Evolutionary conservation across 2,797 vertebrate genomes (phyloP).

Genomic region (Chrysocyon brachyurus): DNA sequence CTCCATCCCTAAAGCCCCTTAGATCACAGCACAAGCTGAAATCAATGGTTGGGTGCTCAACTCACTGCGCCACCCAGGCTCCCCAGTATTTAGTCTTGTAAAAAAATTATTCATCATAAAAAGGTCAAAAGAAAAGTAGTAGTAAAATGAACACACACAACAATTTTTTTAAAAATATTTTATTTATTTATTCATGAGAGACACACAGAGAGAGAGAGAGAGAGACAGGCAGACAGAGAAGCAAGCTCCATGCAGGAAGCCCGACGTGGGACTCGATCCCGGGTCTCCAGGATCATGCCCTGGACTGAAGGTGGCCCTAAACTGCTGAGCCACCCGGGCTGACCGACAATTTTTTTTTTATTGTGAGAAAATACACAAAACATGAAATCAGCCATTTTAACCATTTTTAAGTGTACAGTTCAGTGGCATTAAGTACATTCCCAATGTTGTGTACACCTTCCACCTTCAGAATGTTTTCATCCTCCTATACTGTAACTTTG

Average conservation of each 20-base stretch:
- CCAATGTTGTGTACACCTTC: background rate
- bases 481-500: too few relatives aligned
- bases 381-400: background rate
- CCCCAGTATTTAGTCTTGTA: background rate
- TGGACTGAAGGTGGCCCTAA: too few relatives aligned
- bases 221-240: too few relatives aligned
- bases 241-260: too few relatives aligned
- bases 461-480: background rate
- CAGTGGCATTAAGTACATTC: too few relatives aligned
- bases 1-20: background rate
- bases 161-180: background rate
- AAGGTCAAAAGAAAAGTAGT: background rate
- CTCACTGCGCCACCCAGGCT: background rate
- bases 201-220: too few relatives aligned
- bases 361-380: too few relatives aligned
- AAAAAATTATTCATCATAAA: background rate
- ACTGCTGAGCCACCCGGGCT: too few relatives aligned
- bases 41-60: background rate
- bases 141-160: background rate
- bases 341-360: too few relatives aligned
- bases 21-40: background rate
- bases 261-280: too few relatives aligned
- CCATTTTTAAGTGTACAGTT: background rate
- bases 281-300: too few relatives aligned
- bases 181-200: too few relatives aligned